Evolutionary conservation across 2,113 vertebrate species (phyloP).

Genomic region (Cochlearius cochlearius): DNA sequence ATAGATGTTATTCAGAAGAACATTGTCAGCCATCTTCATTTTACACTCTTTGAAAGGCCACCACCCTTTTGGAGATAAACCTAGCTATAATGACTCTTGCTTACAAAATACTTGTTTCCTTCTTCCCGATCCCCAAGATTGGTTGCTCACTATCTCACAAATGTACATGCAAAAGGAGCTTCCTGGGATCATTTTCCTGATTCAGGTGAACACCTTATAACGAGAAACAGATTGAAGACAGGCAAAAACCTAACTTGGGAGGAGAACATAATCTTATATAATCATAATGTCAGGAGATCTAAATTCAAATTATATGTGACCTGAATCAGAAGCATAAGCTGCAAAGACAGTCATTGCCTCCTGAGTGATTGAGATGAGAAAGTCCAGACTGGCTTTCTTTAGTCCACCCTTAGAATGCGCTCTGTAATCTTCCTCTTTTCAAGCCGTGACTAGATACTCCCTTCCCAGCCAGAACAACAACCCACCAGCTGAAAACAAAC

Average conservation of each 20-base stretch:
- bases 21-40: not conserved
- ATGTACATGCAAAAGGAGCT: not conserved
- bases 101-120: not conserved
- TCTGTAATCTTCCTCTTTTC: not conserved
- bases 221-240: not conserved
- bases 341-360: not conserved
- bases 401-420: not conserved
- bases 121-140: not conserved
- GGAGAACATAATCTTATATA: not conserved
- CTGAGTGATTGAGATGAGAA: not conserved
- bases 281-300: not conserved
- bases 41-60: not conserved
- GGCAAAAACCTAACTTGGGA: not conserved
- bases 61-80: not conserved
- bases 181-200: not conserved
- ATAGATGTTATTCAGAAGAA: not conserved
- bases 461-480: not conserved
- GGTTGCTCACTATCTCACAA: not conserved
- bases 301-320: not conserved
- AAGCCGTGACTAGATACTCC: not conserved
- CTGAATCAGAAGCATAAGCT: not conserved
- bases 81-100: not conserved
- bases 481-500: not conserved
- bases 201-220: not conserved
- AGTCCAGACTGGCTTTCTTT: not conserved